Percentiles rank a stretch among this genome's conserved stretches.
Conservation (phyloP, 1,140 invertebrate genomes). For the Macrosteles quadrilineatus region DNA sequence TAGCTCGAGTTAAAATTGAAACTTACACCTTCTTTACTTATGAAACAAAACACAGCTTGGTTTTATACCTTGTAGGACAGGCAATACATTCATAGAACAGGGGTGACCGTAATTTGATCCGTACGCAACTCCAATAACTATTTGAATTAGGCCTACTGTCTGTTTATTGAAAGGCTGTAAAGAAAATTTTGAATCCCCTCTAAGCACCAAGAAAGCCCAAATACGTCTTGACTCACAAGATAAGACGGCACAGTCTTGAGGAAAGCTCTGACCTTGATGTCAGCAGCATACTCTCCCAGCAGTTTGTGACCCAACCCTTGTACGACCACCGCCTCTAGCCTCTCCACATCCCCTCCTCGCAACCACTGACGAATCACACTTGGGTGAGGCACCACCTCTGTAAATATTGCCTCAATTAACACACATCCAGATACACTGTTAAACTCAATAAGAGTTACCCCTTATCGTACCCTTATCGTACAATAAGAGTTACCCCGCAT, state of each 20-base stretch:
- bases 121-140: too few relatives aligned
- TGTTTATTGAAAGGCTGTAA: too few relatives aligned
- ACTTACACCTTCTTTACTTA: too few relatives aligned
- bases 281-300: constrained; percentile 64
- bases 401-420: constrained; percentile 32
- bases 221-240: constrained; percentile 58
- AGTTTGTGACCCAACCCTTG: constrained; percentile 76
- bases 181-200: too few relatives aligned
- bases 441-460: neutral
- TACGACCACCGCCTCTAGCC: constrained; percentile 73
- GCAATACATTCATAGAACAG: too few relatives aligned
- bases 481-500: neutral
- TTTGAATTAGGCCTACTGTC: too few relatives aligned
- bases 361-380: constrained; percentile 67
- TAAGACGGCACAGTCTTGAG: constrained; percentile 66
- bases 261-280: constrained; percentile 66
- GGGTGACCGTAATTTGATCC: too few relatives aligned
- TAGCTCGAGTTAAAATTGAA: too few relatives aligned
- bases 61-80: too few relatives aligned
- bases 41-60: too few relatives aligned
- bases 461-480: neutral
- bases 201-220: too few relatives aligned
- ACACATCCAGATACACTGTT: neutral
- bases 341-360: constrained; percentile 69
- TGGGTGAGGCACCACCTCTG: constrained; percentile 55